These are phyloP conservation scores for Seriola rivoliana DNA, from an alignment of 2,113 vertebrate genomes.

Conservation along the genomic window DNA sequence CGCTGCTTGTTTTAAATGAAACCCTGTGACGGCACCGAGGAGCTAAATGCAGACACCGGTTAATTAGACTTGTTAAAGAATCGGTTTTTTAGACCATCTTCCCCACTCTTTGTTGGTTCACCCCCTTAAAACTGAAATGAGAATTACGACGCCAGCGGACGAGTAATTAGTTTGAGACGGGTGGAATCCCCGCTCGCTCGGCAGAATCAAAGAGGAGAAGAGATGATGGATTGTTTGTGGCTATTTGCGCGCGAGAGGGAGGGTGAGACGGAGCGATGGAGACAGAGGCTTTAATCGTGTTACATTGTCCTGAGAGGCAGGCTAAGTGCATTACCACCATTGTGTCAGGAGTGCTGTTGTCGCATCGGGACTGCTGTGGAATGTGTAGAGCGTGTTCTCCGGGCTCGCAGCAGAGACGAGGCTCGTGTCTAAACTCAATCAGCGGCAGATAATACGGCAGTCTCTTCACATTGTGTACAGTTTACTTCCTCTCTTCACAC, in stretches of 20 bases:
- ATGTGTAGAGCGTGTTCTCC: conserved; percentile 38
- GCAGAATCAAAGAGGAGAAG: conserved; percentile 61
- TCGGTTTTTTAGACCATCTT: conserved; percentile 59
- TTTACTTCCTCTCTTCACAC: conserved; percentile 28
- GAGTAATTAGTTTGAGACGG: conserved; percentile 75
- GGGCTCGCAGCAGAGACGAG: conserved; percentile 27
- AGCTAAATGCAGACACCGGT: conserved; percentile 49
- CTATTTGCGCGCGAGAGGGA: conserved; percentile 33
- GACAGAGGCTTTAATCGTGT: conserved; percentile 61
- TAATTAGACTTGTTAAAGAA: conserved; percentile 69
- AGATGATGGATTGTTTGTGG: conserved; percentile 63
- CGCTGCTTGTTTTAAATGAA: conserved; percentile 37
- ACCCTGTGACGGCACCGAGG: conserved; percentile 17
- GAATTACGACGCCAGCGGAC: conserved; percentile 56
- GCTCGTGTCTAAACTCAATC: conserved; percentile 58
- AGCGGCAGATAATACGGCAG: conserved; percentile 43
- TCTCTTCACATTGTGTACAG: conserved; percentile 23
- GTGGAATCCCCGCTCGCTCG: conserved; percentile 65
- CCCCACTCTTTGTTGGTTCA: conserved; percentile 64
- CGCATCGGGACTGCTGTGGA: conserved; percentile 34
- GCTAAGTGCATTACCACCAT: conserved; percentile 61
- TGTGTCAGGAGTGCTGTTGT: conserved; percentile 55
- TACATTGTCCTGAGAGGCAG: conserved; percentile 56
- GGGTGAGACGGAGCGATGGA: conserved; percentile 25
- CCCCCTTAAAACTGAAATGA: conserved; percentile 66